These are phyloP conservation scores for Barnardius zonarius DNA, from an alignment of 2,113 vertebrate genomes.

Conservation along the genomic window DNA sequence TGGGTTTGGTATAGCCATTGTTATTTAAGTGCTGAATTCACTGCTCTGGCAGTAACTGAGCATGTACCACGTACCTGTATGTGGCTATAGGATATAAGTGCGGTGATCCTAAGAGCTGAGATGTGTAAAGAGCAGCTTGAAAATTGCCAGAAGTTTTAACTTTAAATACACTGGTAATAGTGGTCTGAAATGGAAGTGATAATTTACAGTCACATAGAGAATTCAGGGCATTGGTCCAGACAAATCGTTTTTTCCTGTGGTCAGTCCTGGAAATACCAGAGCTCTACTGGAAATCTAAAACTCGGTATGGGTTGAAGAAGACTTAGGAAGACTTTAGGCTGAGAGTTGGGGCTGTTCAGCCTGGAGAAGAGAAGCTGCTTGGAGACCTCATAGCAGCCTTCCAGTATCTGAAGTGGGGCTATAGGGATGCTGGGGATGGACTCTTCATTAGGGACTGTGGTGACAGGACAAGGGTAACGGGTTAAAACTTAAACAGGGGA, in stretches of 20 bases:
- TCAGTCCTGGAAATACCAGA: background rate
- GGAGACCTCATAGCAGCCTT: too few species aligned
- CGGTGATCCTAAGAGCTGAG: background rate
- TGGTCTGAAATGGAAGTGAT: background rate
- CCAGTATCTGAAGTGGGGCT: too few species aligned
- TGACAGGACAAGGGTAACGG: too few species aligned
- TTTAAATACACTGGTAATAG: background rate
- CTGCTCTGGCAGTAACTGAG: background rate
- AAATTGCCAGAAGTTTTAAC: background rate
- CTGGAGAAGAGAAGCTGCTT: too few species aligned
- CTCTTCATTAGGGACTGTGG: too few species aligned
- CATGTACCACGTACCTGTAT: rapidly evolving
- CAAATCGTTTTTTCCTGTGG: background rate
- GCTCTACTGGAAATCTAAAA: background rate
- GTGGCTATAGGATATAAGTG: rapidly evolving
- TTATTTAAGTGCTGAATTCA: background rate
- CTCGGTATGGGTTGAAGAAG: background rate
- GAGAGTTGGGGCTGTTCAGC: too few species aligned
- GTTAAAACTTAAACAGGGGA: too few species aligned
- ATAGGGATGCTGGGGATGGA: too few species aligned
- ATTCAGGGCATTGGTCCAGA: background rate
- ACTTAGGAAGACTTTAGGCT: background rate
- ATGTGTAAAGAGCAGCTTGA: background rate
- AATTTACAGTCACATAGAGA: background rate
- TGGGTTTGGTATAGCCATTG: background rate